Evolutionary conservation across 2,113 vertebrate species (phyloP).

Genomic region (Todiramphus chloris): DNA sequence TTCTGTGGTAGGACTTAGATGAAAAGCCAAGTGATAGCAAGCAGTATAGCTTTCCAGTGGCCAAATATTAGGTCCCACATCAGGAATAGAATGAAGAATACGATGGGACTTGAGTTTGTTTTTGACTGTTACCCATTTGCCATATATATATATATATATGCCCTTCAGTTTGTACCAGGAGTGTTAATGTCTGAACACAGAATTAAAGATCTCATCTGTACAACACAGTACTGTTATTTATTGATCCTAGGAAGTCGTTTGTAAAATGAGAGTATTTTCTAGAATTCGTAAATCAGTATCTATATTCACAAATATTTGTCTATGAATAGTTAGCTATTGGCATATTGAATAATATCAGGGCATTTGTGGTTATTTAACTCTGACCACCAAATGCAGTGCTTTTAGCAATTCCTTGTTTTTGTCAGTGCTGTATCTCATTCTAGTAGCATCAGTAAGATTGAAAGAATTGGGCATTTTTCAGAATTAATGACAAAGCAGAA

Average conservation of each 20-base stretch:
- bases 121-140: background rate
- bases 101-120: background rate
- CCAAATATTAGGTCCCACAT: background rate
- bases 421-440: background rate
- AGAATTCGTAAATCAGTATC: background rate
- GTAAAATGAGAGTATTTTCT: background rate
- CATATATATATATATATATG: background rate
- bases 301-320: background rate
- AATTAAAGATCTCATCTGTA: background rate
- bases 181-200: background rate
- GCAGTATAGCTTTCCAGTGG: background rate
- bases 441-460: background rate
- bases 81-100: background rate
- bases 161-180: background rate
- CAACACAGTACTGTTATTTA: background rate
- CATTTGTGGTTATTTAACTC: background rate
- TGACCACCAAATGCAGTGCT: background rate
- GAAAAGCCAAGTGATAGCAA: constrained; percentile 36
- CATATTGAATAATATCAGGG: background rate
- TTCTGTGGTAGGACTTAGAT: background rate
- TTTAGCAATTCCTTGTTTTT: background rate
- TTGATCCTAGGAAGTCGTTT: background rate
- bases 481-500: background rate
- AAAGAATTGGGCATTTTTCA: background rate
- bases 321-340: background rate